Base-by-base conservation (phyloP, 2,113 vertebrate genomes). In the Ptyas mucosa region DNA sequence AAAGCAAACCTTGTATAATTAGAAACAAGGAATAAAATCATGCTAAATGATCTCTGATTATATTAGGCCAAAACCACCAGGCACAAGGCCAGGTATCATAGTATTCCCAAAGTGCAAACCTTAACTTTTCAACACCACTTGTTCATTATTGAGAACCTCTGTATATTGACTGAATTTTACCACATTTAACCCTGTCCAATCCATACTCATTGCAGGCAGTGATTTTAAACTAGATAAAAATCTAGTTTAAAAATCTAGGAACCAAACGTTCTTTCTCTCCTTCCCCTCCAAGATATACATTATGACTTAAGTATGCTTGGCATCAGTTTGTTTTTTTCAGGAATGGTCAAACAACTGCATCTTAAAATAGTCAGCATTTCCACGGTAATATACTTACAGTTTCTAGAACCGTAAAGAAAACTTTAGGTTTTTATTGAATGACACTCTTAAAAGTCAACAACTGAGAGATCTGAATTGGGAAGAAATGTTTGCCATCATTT, bases 381-480 rank as follows among this genome's bases (percentile, higher is more conserved):
- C 6, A 20, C n/a, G 0, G n/a, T 81, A 39, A 81, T 39, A 81
- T 81, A 81, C 4, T 34, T 69, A 69, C 12, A n/a, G 5, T 69
- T 69, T 69, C 29, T 15, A 15, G 64, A 69, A 69, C n/a, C 29
- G 1, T 34, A 69, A 69, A 69, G 58, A 14, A 54, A 93, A 94
- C 43, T 3, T 85, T 86, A 15, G 7, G 23, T 88, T 52, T 93
- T 88, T 61, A 91, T 86, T 93, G 29, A 53, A 89, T 69, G 14
- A 20, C 43, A 51, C 55, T 34, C 57, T 75, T 89, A 4, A 75
- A 39, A 89, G 94, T 92, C 93, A 89, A 95, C 89, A 95, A 88
- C 90, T 93, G 64, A 87, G 92, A 52, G 92, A 89, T 52, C 58
- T 94, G 93, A 94, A 95, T 89, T 92, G 85, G 88, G 7, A 29